These are phyloP conservation scores for Drosophila colorata DNA, from an alignment of 2,888 invertebrate genomes.

Conservation along the genomic window DNA sequence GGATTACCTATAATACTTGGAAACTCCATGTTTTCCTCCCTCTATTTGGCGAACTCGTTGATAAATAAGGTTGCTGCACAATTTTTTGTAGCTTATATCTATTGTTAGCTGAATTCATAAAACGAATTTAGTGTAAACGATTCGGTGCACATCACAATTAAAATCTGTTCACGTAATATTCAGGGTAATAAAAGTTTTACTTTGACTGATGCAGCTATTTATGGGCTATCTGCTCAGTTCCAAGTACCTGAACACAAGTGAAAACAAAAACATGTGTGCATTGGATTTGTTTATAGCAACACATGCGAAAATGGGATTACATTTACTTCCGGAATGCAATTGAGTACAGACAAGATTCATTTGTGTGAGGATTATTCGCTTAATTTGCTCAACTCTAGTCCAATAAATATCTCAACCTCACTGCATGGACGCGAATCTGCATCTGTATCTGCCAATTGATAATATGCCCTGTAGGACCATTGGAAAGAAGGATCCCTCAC, in stretches of 20 bases:
- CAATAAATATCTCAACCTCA: slow-evolving; percentile 5
- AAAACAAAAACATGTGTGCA: not conserved
- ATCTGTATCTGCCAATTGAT: slow-evolving; percentile 13
- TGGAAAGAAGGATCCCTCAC: not conserved
- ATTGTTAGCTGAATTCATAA: not conserved
- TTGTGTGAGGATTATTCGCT: slow-evolving; percentile 6
- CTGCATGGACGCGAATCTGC: not conserved
- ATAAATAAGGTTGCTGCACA: not conserved
- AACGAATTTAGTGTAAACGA: slow-evolving; percentile 13
- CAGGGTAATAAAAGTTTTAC: not conserved
- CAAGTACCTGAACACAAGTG: not conserved
- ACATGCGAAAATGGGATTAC: not conserved
- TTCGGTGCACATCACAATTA: not conserved
- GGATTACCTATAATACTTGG: not conserved
- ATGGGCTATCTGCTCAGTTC: not conserved
- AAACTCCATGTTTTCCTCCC: not conserved
- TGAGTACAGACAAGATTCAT: not conserved
- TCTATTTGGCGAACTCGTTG: too few species aligned
- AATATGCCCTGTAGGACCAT: slow-evolving; percentile 11
- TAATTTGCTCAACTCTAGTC: slow-evolving; percentile 17
- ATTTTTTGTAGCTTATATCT: not conserved
- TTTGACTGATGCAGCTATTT: not conserved
- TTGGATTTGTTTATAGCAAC: slow-evolving; percentile 23
- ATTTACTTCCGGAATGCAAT: slow-evolving; percentile 4
- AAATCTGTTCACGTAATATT: not conserved